Percentiles rank a stretch among this genome's conserved stretches.
Conservation (phyloP, 2,113 vertebrate species). For the Aphyosemion australe region DNA sequence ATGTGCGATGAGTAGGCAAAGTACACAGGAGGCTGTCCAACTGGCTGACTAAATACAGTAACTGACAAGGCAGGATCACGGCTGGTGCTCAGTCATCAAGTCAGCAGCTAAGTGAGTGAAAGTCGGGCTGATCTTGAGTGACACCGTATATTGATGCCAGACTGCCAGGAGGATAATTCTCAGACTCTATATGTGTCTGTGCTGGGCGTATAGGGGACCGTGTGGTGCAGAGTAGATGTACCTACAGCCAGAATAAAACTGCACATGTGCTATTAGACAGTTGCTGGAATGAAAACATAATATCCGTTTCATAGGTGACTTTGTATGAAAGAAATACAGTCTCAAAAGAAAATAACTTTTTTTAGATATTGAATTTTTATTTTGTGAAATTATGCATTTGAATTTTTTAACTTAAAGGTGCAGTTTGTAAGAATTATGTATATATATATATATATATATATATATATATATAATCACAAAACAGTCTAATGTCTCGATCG, state of each 20-base stretch:
- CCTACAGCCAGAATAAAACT: conserved; percentile 17
- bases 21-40: conserved; percentile 46
- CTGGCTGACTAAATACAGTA: conserved; percentile 49
- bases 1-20: conserved; percentile 30
- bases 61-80: conserved; percentile 42
- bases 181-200: conserved; percentile 36
- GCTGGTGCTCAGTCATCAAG: conserved; percentile 53
- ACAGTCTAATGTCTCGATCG: too few species aligned
- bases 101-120: conserved; percentile 58
- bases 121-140: conserved; percentile 61
- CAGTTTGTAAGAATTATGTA: too few species aligned
- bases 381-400: too few species aligned
- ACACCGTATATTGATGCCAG: conserved; percentile 52
- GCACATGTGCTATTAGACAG: background rate
- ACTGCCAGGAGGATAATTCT: conserved; percentile 58
- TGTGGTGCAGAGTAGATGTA: conserved; percentile 25
- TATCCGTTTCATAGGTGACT: conserved; percentile 39
- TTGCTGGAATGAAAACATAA: conserved; percentile 15
- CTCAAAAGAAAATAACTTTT: too few species aligned
- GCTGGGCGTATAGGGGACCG: conserved; percentile 41
- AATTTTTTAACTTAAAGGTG: too few species aligned
- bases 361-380: too few species aligned
- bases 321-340: background rate
- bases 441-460: too few species aligned
- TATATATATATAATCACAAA: too few species aligned